Percentiles rank a stretch among this genome's conserved stretches.
These are phyloP conservation scores for Poeciliopsis infans DNA, from an alignment of 2,797 vertebrate genomes.

Conservation along the genomic window DNA sequence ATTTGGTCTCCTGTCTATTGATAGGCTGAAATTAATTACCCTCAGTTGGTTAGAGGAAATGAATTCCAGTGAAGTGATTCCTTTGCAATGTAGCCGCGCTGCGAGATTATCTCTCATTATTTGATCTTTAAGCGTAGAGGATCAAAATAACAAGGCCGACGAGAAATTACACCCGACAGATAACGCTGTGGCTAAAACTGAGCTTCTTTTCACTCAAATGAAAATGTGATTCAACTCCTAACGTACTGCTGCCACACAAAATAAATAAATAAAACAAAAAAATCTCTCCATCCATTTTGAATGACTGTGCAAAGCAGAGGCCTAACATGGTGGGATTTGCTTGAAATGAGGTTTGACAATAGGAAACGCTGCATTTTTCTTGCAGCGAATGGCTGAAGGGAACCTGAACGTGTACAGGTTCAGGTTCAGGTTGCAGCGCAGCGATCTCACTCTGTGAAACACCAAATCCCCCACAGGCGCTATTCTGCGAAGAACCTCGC, in stretches of 20 bases:
- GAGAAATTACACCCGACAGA: constrained; percentile 15
- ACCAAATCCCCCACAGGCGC: not conserved
- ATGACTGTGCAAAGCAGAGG: not conserved
- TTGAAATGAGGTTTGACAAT: not conserved
- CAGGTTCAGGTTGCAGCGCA: too few species aligned
- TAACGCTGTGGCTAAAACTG: constrained; percentile 9
- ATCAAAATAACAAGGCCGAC: constrained; percentile 32
- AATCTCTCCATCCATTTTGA: not conserved
- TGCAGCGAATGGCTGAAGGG: not conserved
- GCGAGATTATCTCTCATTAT: constrained; percentile 45
- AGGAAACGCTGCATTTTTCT: not conserved
- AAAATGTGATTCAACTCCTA: constrained; percentile 18
- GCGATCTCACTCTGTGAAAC: not conserved
- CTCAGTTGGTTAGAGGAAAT: constrained; percentile 40
- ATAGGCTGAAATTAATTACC: constrained; percentile 45
- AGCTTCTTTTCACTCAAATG: constrained; percentile 10
- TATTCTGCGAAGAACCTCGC: not conserved
- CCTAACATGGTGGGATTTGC: not conserved
- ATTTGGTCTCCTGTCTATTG: constrained; percentile 25
- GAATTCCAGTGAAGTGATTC: constrained; percentile 40
- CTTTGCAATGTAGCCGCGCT: constrained; percentile 18
- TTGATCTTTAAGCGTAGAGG: constrained; percentile 37
- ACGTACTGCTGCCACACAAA: not conserved
- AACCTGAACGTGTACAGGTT: too few species aligned
- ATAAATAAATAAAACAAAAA: too few species aligned